Evolutionary conservation across 2,797 vertebrate genomes (phyloP), one percentile per base, ranked within the genome.

Genomic region (Sandelia bainsii): DNA sequence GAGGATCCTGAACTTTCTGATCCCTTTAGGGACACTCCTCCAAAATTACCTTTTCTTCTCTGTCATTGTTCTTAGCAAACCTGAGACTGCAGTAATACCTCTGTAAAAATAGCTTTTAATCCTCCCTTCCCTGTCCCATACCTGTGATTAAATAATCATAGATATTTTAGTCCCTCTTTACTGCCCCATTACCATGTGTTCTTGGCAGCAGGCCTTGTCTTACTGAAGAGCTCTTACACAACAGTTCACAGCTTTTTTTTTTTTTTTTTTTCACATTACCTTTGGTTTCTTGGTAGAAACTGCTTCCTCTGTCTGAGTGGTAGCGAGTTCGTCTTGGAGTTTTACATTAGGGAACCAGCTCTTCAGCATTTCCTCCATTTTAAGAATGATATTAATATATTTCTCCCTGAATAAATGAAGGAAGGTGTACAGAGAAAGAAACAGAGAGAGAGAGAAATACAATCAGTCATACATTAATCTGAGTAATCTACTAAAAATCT

Each of bases 311-410:
- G 89, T 89, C 77, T 84, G 83, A 9, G 84, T 56, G 74, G 75
- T 70, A 34, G 77, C 58, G 8, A 46, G 60, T 81, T 93, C 93
- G 58, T 93, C 86, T 56, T 70, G 79, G 72, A 93, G 86, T 81
- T 93, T 93, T 54, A 95, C 85, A 49, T 94, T 88, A 67, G 95
- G 95, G 80, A 95, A 95, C 95, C 95, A 95, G 87, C 89, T 94
- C 83, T 94, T 95, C 77, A 95, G 88, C 95, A 95, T 95, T 77
- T 94, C 93, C 86, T 95, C 94, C 93, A 95, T 95, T 86, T 95
- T 95, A 29, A 94, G 87, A 88, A 95, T 94, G 76, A 95, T 95
- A 87, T 90, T 90, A 53, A 95, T 72, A 39, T 95, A 94, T 65
- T 92, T 92, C 83, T 94, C 93, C 58, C 95, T 95, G 87, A 9